phyloP scores from a whole-genome alignment of 2,797 vertebrate species.

The Coregonus sp. region DNA sequence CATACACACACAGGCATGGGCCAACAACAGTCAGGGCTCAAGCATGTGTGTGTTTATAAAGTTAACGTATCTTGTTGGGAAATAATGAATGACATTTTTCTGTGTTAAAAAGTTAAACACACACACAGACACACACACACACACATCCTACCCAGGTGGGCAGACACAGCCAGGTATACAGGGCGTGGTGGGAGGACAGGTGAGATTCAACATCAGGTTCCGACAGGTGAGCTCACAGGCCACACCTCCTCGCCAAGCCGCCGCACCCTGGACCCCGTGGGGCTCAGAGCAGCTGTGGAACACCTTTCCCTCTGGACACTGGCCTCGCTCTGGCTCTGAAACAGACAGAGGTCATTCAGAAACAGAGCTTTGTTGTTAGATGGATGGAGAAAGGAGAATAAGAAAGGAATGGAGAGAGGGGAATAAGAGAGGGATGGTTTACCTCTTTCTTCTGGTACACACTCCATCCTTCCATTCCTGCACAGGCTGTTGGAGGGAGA shows the following conservation, averaged over 20 bases:
- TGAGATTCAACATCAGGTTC: conserved; percentile 97
- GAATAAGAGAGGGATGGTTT: conserved; percentile 34
- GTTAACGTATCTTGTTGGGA: neutral
- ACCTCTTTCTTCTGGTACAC: conserved; percentile 82
- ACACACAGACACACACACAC: neutral
- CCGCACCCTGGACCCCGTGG: neutral
- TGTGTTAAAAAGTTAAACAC: neutral
- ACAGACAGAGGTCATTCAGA: conserved; percentile 18
- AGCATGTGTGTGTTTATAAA: neutral
- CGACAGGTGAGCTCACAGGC: conserved; percentile 91
- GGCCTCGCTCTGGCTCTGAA: conserved; percentile 75
- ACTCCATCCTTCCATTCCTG: conserved; percentile 82
- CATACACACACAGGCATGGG: conserved; percentile 29
- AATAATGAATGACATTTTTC: too few relatives aligned
- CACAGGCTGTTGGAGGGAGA: conserved; percentile 71
- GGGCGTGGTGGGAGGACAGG: conserved; percentile 89
- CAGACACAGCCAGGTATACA: conserved; percentile 95
- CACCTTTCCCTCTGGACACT: conserved; percentile 91
- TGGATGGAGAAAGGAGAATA: conserved; percentile 28
- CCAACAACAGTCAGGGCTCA: neutral
- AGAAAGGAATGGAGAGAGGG: conserved; percentile 31
- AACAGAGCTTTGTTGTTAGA: conserved; percentile 63
- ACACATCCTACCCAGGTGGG: conserved; percentile 84
- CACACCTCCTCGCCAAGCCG: conserved; percentile 80
- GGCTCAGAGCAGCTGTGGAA: conserved; percentile 92